A percentile compares a stretch with the other conserved stretches of the same genome.
phyloP scores from a whole-genome alignment of 2,113 vertebrate species.

The Xenus cinereus region DNA sequence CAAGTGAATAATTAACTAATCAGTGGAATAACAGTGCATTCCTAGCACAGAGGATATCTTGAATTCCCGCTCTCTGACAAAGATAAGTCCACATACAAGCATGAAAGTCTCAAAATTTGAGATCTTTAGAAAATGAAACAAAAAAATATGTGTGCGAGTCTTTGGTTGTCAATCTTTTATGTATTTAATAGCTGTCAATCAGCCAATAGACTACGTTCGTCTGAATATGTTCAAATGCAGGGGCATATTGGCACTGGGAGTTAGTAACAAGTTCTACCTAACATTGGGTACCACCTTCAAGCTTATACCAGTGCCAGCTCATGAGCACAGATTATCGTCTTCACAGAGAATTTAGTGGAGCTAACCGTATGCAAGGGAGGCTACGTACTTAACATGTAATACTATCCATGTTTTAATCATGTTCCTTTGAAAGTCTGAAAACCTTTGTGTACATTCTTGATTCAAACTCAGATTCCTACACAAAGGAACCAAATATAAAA shows the following conservation, averaged over 20 bases:
- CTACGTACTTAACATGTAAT: too few relatives aligned
- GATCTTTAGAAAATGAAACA: background rate
- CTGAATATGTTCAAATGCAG: background rate
- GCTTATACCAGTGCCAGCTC: background rate
- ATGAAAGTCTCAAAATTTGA: accelerated
- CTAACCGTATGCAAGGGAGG: background rate
- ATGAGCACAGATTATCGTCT: background rate
- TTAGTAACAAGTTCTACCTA: background rate
- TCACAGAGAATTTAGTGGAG: background rate
- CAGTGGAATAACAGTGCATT: background rate
- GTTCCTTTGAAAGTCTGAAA: background rate
- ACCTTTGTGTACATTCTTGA: background rate
- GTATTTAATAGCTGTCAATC: background rate
- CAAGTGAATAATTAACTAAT: conserved; percentile 52
- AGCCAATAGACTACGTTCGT: background rate
- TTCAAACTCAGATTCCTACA: background rate
- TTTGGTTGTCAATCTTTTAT: background rate
- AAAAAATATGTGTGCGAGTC: background rate
- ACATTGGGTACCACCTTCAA: background rate
- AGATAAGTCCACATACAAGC: background rate
- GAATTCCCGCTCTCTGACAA: background rate
- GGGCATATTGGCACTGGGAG: background rate
- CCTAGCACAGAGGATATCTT: background rate
- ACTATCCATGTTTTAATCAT: background rate
- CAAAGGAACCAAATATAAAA: background rate